phyloP scores from a whole-genome alignment of 1,140 invertebrate genomes.

The Euglossa dilemma region DNA sequence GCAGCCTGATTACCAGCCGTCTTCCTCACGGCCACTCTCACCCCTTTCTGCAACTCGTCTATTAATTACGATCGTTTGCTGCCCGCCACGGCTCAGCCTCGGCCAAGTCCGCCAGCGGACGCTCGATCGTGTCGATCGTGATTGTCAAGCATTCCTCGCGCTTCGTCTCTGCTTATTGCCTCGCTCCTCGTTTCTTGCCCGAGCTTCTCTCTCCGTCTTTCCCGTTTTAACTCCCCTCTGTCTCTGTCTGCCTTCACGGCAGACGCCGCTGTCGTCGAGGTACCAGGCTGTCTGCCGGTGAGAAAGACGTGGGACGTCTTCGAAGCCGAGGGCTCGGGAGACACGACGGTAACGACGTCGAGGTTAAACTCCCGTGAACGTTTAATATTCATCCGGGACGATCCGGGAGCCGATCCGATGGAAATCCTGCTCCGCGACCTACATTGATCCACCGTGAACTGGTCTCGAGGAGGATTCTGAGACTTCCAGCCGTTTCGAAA shows the following conservation, averaged over 20 bases:
- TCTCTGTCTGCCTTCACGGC: background rate
- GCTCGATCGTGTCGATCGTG: conserved; percentile 56
- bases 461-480: too few species aligned
- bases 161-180: conserved; percentile 11
- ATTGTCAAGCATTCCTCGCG: conserved; percentile 46
- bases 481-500: conserved; percentile 1
- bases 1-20: conserved; percentile 56
- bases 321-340: conserved; percentile 9
- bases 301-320: conserved; percentile 63
- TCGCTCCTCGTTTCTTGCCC: conserved; percentile 21
- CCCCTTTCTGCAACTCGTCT: conserved; percentile 11
- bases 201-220: background rate
- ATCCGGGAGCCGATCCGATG: background rate
- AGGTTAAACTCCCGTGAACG: background rate
- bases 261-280: conserved; percentile 15
- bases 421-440: background rate
- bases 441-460: too few species aligned
- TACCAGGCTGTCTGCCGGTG: conserved; percentile 61
- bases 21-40: conserved; percentile 45
- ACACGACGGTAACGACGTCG: conserved; percentile 4
- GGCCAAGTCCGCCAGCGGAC: conserved; percentile 2
- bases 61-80: conserved; percentile 49
- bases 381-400: conserved; percentile 27
- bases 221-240: conserved; percentile 4
- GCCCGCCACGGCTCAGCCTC: background rate